These are phyloP conservation scores for Phyllostomus hastatus DNA, from an alignment of 2,113 vertebrate genomes.

Conservation along the genomic window DNA sequence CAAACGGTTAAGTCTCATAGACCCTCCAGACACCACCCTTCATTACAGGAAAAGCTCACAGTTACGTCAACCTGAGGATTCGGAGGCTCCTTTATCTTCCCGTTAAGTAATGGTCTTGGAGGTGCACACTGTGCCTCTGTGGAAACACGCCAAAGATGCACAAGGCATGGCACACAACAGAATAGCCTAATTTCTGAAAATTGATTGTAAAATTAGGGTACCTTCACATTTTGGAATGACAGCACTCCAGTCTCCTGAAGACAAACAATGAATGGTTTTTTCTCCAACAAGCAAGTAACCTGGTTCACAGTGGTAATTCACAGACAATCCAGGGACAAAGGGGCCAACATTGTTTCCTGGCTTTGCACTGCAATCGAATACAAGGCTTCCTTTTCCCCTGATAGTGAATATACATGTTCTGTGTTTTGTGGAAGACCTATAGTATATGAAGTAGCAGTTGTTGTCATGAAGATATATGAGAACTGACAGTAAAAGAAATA, in stretches of 20 bases:
- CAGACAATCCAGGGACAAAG: slow-evolving; percentile 67
- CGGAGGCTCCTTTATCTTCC: neutral
- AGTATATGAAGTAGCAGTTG: neutral
- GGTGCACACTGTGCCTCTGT: slow-evolving; percentile 54
- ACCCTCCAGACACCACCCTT: slow-evolving; percentile 59
- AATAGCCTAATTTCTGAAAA: neutral
- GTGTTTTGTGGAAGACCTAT: neutral
- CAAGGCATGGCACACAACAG: neutral
- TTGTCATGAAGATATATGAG: neutral
- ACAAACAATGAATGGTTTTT: slow-evolving; percentile 69
- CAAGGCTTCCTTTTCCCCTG: neutral
- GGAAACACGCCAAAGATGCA: neutral
- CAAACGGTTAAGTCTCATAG: neutral
- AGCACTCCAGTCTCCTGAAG: slow-evolving; percentile 75
- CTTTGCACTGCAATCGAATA: neutral
- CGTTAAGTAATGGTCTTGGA: slow-evolving; percentile 42
- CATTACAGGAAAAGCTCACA: slow-evolving; percentile 47
- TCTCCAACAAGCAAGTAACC: slow-evolving; percentile 73
- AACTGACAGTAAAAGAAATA: neutral
- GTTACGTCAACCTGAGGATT: slow-evolving; percentile 22
- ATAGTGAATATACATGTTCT: neutral
- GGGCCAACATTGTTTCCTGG: rapidly evolving
- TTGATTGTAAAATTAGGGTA: slow-evolving; percentile 37
- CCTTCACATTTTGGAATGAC: slow-evolving; percentile 71
- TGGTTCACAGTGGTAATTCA: slow-evolving; percentile 73